Conservation (phyloP, 1,140 invertebrate species). For the Tetramorium alpestre region DNA sequence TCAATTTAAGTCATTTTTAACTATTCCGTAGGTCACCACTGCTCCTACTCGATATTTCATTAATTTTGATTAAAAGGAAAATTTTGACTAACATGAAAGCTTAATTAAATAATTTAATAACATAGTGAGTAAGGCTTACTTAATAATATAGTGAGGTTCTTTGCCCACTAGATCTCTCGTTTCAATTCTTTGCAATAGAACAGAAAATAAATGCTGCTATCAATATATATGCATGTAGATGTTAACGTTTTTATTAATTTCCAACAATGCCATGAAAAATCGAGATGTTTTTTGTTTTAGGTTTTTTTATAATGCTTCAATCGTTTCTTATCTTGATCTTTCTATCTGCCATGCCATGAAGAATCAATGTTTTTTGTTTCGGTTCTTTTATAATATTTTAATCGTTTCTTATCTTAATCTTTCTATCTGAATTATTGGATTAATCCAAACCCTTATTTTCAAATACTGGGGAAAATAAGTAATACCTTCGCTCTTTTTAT, state of each 20-base stretch:
- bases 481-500: not conserved
- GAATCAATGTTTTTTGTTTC: not conserved
- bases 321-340: not conserved
- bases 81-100: too few species aligned
- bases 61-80: too few species aligned
- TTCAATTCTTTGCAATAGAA: conserved; percentile 42
- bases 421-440: not conserved
- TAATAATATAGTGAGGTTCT: not conserved
- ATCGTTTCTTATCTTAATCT: not conserved
- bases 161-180: not conserved
- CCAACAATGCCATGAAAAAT: not conserved
- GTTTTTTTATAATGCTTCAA: not conserved
- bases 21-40: too few species aligned
- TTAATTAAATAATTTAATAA: too few species aligned
- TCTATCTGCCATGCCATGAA: too few species aligned
- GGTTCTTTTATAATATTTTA: not conserved
- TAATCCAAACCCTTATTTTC: not conserved
- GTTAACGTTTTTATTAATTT: not conserved
- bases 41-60: too few species aligned
- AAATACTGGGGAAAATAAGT: not conserved
- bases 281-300: not conserved
- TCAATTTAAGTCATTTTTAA: too few species aligned
- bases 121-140: too few species aligned
- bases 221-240: not conserved
- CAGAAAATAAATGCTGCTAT: not conserved